phyloP scores from a whole-genome alignment of 2,113 vertebrate species.

The Tetrax tetrax region DNA sequence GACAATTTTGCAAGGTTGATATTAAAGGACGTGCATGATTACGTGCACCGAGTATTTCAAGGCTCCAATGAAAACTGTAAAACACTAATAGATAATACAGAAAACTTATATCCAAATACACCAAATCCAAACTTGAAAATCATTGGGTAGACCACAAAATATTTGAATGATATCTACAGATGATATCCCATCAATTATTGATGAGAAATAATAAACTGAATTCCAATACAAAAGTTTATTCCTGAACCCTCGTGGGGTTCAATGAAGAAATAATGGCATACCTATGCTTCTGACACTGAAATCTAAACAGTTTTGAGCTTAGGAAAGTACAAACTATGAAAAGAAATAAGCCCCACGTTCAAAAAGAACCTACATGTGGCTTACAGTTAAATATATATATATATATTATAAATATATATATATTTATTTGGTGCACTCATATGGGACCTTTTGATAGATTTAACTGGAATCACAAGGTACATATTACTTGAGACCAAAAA shows the following conservation, averaged over 20 bases:
- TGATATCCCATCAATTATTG: not conserved
- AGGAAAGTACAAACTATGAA: not conserved
- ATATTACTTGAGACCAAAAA: not conserved
- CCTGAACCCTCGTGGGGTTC: not conserved
- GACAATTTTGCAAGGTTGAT: not conserved
- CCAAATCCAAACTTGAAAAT: not conserved
- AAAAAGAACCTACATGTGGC: not conserved
- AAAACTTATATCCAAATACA: not conserved
- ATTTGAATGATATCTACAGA: not conserved
- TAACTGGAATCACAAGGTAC: not conserved
- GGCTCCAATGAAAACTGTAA: not conserved
- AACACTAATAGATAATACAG: not conserved
- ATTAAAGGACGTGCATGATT: not conserved
- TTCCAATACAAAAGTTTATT: not conserved
- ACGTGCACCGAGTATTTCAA: not conserved
- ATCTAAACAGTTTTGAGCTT: not conserved
- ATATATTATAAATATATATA: not conserved
- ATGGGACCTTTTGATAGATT: not conserved
- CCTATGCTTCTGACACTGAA: not conserved
- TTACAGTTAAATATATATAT: not conserved
- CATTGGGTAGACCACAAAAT: accelerated
- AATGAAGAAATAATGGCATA: not conserved
- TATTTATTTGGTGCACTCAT: not conserved
- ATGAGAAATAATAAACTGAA: not conserved
- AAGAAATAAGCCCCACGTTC: not conserved